Conservation (phyloP, 1,140 invertebrate species). For the Drosophila kanapiae region DNA sequence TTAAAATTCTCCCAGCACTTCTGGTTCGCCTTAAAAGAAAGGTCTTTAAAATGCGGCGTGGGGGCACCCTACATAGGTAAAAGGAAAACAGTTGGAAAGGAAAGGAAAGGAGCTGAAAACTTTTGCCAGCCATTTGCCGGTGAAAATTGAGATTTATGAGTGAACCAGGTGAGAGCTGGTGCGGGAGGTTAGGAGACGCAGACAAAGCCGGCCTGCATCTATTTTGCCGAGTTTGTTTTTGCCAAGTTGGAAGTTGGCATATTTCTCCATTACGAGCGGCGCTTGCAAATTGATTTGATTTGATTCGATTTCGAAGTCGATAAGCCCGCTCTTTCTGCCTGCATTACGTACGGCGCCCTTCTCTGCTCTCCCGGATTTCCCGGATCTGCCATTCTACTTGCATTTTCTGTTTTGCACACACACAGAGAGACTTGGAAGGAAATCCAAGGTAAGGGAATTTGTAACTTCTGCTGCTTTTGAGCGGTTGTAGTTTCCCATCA, state of each 20-base stretch:
- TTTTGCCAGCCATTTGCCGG: constrained; percentile 60
- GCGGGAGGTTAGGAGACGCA: not conserved
- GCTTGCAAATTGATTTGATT: constrained; percentile 80
- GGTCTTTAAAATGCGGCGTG: constrained; percentile 13
- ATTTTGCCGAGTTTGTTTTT: constrained; percentile 60
- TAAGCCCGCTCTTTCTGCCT: constrained; percentile 54
- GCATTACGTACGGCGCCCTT: not conserved
- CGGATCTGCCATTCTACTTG: constrained; percentile 2
- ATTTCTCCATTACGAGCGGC: constrained; percentile 76
- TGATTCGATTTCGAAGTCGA: constrained; percentile 80
- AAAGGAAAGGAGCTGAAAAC: constrained; percentile 55
- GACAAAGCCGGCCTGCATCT: constrained; percentile 48
- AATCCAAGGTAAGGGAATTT: constrained; percentile 52
- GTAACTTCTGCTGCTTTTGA: constrained; percentile 52
- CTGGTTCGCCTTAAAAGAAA: constrained; percentile 16
- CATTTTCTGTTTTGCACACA: constrained; percentile 15
- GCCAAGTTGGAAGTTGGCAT: constrained; percentile 70
- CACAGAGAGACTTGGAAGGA: constrained; percentile 20
- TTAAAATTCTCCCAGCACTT: constrained; percentile 48
- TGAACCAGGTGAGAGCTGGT: constrained; percentile 22
- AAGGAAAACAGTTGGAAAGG: constrained; percentile 52
- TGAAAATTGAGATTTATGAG: constrained; percentile 63
- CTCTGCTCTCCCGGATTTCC: not conserved
- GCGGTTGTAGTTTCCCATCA: constrained; percentile 32
- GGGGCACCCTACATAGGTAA: constrained; percentile 17